These are phyloP conservation scores for Etia nguti DNA, from an alignment of 2,113 vertebrate species.

Conservation along the genomic window DNA sequence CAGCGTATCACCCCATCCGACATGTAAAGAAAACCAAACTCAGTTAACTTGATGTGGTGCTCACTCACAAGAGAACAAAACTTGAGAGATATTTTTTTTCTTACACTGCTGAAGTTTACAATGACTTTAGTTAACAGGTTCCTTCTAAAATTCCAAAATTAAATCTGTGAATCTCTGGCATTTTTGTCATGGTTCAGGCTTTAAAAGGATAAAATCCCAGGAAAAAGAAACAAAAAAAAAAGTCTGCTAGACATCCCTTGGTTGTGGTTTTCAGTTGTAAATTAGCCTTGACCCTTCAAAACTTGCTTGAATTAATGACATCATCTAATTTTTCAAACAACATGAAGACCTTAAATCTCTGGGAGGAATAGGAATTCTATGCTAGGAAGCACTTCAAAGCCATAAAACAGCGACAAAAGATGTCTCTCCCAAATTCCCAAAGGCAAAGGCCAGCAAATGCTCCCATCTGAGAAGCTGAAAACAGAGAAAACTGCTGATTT, in stretches of 20 bases:
- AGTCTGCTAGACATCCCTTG: neutral
- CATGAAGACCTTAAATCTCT: neutral
- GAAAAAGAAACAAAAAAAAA: neutral
- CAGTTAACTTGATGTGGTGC: neutral
- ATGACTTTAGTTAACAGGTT: neutral
- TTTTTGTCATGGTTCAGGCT: neutral
- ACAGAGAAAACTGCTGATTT: neutral
- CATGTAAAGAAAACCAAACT: slow-evolving; percentile 38
- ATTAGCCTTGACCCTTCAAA: neutral
- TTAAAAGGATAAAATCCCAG: neutral
- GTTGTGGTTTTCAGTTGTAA: neutral
- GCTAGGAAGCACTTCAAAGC: neutral
- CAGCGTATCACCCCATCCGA: slow-evolving; percentile 48
- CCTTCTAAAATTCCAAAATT: neutral
- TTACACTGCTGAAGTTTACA: neutral
- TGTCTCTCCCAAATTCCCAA: neutral
- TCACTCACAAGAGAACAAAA: neutral
- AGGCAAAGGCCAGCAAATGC: neutral
- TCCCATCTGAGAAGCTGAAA: neutral
- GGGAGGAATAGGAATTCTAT: neutral
- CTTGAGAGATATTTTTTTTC: neutral
- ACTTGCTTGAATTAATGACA: neutral
- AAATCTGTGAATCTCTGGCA: neutral
- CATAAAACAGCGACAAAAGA: neutral
- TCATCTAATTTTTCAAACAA: neutral